Base-by-base conservation (phyloP, 2,888 invertebrate species). In the Eristalis pertinax region DNA sequence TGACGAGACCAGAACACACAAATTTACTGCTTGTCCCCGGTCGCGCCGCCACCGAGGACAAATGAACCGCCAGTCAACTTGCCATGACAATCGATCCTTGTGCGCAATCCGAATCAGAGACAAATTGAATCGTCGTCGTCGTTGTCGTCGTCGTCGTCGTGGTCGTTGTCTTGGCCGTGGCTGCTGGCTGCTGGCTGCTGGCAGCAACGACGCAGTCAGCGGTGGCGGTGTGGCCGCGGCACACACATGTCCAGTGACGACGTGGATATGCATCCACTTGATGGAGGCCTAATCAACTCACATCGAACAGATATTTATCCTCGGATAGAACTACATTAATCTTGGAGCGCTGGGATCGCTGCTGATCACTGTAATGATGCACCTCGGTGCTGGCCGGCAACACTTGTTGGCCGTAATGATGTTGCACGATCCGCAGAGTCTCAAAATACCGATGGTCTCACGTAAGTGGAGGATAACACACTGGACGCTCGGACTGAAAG, bases 251-350 rank as follows among this genome's bases (percentile, higher is more conserved):
- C 41, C 50, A 58, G 10, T 1, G 38, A 38, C 35, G 56, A 29
- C 63, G 69, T 38, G 15, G 15, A 35, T 24, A 43, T 15, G 60
- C 64, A 72, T 43, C 58, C 64, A 68, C 58, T 50, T 69, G 73
- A 83, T 76, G 84, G 87, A 58, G 74, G 75, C 80, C 69, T 87
- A 87, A 87, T 87, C 87, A 87, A 87, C 87, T 87, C 84, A 73
- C 79, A 87, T 80, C 84, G 79, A 87, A 76, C 87, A 87, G 84
- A 76, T 87, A 84, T 80, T 87, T 87, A 87, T 87, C 64, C 84
- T 62, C 76, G 87, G 75, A 69, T 80, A 84, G 86, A 80, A 84
- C 84, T 84, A 63, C 87, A 87, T 87, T 87, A 87, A 84, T 84
- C 87, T 84, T 79, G 69, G 79, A 84, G 73, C 87, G 72, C 65